A percentile compares a stretch with the other conserved stretches of the same genome.
Conservation (phyloP, 2,113 vertebrate genomes). For the Elachura formosa region DNA sequence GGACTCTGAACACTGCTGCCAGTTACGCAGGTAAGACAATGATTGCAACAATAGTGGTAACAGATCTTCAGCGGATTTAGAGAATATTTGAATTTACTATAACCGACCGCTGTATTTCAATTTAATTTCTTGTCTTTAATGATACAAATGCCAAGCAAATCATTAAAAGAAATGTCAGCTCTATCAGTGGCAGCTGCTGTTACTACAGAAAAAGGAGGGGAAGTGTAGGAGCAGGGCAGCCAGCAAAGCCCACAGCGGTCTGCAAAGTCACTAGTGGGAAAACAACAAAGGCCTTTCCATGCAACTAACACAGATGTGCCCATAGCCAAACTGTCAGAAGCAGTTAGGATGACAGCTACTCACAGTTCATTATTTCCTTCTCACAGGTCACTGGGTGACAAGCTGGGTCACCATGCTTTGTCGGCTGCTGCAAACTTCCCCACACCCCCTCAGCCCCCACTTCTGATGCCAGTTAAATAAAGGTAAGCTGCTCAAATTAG, state of each 20-base stretch:
- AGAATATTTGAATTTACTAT: background rate
- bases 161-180: slow-evolving; percentile 77
- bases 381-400: slow-evolving; percentile 98
- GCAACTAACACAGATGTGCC: slow-evolving; percentile 94
- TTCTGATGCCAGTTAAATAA: slow-evolving; percentile 65
- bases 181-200: slow-evolving; percentile 75
- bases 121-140: slow-evolving; percentile 22
- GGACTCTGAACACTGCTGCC: background rate
- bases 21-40: background rate
- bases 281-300: slow-evolving; percentile 84
- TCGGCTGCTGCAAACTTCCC: slow-evolving; percentile 75
- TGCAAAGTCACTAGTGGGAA: slow-evolving; percentile 85
- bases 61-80: background rate
- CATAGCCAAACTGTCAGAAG: slow-evolving; percentile 93
- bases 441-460: background rate
- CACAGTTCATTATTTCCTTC: slow-evolving; percentile 99
- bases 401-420: slow-evolving; percentile 92
- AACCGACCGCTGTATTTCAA: background rate
- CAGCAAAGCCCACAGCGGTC: slow-evolving; percentile 76
- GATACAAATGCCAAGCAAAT: slow-evolving; percentile 71
- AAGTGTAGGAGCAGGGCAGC: slow-evolving; percentile 73
- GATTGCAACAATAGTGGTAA: background rate
- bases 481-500: slow-evolving; percentile 58
- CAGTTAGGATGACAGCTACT: slow-evolving; percentile 94
- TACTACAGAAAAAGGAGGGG: slow-evolving; percentile 72